Conservation (phyloP, 1,140 invertebrate genomes). For the Bradynema listronoti region DNA sequence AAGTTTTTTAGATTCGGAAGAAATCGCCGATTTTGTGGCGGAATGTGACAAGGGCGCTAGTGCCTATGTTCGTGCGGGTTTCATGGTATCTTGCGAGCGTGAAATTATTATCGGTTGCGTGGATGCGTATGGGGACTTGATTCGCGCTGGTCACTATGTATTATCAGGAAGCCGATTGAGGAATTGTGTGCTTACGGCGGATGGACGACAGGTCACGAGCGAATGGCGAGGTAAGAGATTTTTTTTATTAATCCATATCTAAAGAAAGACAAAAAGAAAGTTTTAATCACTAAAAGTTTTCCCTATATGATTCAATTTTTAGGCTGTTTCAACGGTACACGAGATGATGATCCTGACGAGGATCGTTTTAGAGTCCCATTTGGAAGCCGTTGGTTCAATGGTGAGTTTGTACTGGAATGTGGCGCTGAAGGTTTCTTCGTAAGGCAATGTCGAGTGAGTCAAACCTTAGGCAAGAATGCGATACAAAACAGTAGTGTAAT, state of each 20-base stretch:
- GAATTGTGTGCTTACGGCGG: slow-evolving; percentile 30
- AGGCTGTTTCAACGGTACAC: slow-evolving; percentile 45
- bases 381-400: slow-evolving; percentile 27
- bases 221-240: slow-evolving; percentile 24
- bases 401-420: slow-evolving; percentile 29
- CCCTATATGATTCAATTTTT: slow-evolving; percentile 12
- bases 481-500: neutral
- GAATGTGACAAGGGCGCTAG: slow-evolving; percentile 26
- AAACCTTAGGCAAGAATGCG: neutral
- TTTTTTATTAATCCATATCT: neutral
- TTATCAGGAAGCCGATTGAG: slow-evolving; percentile 13
- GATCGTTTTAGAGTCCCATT: slow-evolving; percentile 23
- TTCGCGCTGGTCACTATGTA: slow-evolving; percentile 35
- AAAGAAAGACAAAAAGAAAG: neutral
- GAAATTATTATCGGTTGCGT: slow-evolving; percentile 36
- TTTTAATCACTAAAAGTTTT: slow-evolving; percentile 1
- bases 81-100: slow-evolving; percentile 34
- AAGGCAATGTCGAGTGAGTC: slow-evolving; percentile 22
- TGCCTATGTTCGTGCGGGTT: slow-evolving; percentile 33
- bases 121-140: slow-evolving; percentile 34
- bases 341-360: slow-evolving; percentile 33
- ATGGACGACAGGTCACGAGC: slow-evolving; percentile 37
- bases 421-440: slow-evolving; percentile 37
- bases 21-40: slow-evolving; percentile 23
- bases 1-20: slow-evolving; percentile 1